Percentiles rank a stretch among this genome's conserved stretches.
Conservation (phyloP, 2,888 invertebrate genomes). For the Lepeophtheirus nordmannii region DNA sequence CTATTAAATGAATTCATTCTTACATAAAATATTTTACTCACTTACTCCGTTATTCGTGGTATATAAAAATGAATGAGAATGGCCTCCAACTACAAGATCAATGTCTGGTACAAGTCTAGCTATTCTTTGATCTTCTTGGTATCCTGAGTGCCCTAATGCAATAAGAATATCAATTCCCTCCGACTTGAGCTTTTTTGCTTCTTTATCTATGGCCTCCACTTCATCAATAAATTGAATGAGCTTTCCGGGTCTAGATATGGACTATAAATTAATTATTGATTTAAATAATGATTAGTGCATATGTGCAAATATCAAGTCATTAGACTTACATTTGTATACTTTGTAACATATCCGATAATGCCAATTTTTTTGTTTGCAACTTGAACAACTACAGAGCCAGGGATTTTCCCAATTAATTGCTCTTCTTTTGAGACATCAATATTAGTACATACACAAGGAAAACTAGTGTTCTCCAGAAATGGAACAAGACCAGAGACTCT, state of each 20-base stretch:
- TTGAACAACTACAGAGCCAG: slow-evolving; percentile 42
- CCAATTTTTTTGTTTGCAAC: slow-evolving; percentile 50
- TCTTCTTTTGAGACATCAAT: slow-evolving; percentile 55
- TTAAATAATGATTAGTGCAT: no score
- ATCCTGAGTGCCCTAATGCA: slow-evolving; percentile 65
- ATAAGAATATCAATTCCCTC: slow-evolving; percentile 58
- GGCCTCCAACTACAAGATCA: slow-evolving; percentile 66
- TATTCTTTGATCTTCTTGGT: slow-evolving; percentile 43
- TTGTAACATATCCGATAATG: slow-evolving; percentile 57
- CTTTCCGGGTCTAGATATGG: slow-evolving; percentile 48
- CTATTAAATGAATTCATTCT: no score
- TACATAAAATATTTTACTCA: not conserved
- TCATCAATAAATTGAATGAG: slow-evolving; percentile 51
- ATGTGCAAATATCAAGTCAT: not conserved
- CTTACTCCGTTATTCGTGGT: slow-evolving; percentile 32
- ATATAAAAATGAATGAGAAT: slow-evolving; percentile 62
- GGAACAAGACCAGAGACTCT: slow-evolving; percentile 53
- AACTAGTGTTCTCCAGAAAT: slow-evolving; percentile 47
- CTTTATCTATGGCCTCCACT: slow-evolving; percentile 47
- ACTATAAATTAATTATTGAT: slow-evolving; percentile 35
- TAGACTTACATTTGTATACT: slow-evolving; percentile 45
- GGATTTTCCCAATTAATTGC: slow-evolving; percentile 31
- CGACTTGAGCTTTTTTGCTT: slow-evolving; percentile 44
- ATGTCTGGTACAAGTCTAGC: slow-evolving; percentile 50
- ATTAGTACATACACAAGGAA: slow-evolving; percentile 57